phyloP scores from a whole-genome alignment of 2,113 vertebrate species.

The Neotoma lepida region DNA sequence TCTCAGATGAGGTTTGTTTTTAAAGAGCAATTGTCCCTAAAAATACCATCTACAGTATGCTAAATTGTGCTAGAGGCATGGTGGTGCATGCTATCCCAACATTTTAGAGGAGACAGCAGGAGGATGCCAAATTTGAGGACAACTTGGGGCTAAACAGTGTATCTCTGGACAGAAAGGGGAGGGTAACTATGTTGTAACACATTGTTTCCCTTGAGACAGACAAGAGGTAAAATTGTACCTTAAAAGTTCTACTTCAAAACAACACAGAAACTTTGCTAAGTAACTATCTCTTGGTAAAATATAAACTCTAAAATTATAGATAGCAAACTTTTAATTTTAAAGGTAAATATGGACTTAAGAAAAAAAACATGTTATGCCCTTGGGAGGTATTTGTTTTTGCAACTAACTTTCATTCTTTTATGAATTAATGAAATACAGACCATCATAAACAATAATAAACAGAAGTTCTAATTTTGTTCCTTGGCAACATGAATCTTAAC shows the following conservation, averaged over 20 bases:
- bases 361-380: neutral
- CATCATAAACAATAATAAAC: neutral
- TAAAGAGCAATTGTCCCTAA: neutral
- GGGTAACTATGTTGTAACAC: neutral
- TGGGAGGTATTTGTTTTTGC: neutral
- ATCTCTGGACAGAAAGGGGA: neutral
- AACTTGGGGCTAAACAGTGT: neutral
- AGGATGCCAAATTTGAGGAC: neutral
- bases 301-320: neutral
- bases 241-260: constrained; percentile 11
- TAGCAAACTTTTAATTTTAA: neutral
- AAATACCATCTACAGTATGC: neutral
- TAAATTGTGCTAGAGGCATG: neutral
- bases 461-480: constrained; percentile 6
- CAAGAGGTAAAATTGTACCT: neutral
- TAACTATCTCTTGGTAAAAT: neutral
- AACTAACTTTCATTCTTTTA: constrained; percentile 13
- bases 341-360: neutral
- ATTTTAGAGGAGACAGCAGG: neutral
- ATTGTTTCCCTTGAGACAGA: neutral
- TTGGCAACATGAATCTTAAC: constrained; percentile 5
- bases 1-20: neutral
- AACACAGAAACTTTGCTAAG: neutral
- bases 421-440: neutral
- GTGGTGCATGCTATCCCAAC: neutral